Conservation (phyloP, 1,140 invertebrate species). For the Eufriesea mexicana region DNA sequence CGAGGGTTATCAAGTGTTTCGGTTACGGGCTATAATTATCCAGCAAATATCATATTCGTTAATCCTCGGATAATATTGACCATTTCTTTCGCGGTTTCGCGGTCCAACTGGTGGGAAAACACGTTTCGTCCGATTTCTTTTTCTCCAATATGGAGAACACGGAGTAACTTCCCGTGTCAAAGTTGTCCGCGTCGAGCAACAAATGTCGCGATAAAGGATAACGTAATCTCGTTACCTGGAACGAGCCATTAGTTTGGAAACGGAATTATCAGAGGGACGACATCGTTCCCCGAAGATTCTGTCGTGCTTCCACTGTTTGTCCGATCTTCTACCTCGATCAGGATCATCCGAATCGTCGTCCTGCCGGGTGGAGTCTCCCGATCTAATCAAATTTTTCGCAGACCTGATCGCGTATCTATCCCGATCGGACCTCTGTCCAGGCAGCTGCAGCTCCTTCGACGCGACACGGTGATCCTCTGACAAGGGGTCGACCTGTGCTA, state of each 20-base stretch:
- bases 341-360: constrained; percentile 43
- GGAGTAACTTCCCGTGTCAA: not conserved
- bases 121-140: too few species aligned
- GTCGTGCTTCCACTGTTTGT: constrained; percentile 19
- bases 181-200: constrained; percentile 2
- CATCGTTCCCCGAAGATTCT: constrained; percentile 46
- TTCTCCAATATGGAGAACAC: too few species aligned
- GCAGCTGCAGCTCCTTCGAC: constrained; percentile 1
- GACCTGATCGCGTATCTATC: not conserved
- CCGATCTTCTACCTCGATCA: constrained; percentile 13
- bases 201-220: not conserved
- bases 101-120: too few species aligned
- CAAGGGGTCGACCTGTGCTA: constrained; percentile 27
- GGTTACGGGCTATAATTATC: too few species aligned
- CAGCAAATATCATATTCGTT: too few species aligned
- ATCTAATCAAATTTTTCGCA: constrained; percentile 35
- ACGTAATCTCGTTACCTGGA: constrained; percentile 21
- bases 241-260: constrained; percentile 48
- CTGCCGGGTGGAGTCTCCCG: not conserved
- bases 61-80: too few species aligned
- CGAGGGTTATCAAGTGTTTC: not conserved
- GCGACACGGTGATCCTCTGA: constrained; percentile 15
- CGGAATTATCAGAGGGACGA: constrained; percentile 35
- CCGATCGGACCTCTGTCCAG: constrained; percentile 19
- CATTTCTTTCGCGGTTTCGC: too few species aligned